Evolutionary conservation across 2,797 vertebrate genomes (phyloP).

Genomic region (Acipenser ruthenus): DNA sequence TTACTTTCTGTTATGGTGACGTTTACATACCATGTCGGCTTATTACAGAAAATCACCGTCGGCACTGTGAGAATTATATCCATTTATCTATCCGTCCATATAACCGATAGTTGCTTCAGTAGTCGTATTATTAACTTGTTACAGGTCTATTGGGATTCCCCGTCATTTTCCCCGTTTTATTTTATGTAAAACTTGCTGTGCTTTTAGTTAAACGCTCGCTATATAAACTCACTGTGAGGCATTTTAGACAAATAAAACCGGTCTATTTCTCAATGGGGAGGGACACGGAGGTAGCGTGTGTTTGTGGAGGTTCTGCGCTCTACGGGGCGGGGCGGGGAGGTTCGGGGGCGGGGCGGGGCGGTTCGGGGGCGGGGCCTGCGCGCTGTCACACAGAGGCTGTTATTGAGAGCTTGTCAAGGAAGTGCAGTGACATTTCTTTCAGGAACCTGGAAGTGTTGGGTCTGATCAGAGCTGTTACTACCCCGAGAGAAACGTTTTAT

Average conservation of each 20-base stretch:
- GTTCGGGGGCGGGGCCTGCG: constrained; percentile 17
- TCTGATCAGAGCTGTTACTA: not conserved
- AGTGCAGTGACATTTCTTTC: not conserved
- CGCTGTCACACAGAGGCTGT: constrained; percentile 12
- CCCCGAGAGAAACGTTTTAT: not conserved
- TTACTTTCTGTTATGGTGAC: no score
- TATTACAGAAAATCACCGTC: not conserved
- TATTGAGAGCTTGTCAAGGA: constrained; percentile 2
- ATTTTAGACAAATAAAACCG: no score
- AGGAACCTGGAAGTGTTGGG: not conserved
- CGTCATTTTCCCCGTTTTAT: no score
- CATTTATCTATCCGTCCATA: no score
- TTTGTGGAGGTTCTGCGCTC: not conserved
- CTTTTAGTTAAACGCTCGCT: no score
- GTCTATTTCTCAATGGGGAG: not conserved
- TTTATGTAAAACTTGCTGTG: no score
- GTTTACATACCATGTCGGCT: not conserved
- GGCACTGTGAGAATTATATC: not conserved
- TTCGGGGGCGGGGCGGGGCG: not conserved
- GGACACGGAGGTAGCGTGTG: constrained; percentile 8
- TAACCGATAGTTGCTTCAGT: no score
- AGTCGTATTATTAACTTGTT: no score
- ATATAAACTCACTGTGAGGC: no score
- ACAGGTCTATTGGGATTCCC: no score
- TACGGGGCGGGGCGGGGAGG: constrained; percentile 8